A percentile compares a stretch with the other conserved stretches of the same genome.
phyloP scores from a whole-genome alignment of 2,888 invertebrate species.

The Drosophila formosana region DNA sequence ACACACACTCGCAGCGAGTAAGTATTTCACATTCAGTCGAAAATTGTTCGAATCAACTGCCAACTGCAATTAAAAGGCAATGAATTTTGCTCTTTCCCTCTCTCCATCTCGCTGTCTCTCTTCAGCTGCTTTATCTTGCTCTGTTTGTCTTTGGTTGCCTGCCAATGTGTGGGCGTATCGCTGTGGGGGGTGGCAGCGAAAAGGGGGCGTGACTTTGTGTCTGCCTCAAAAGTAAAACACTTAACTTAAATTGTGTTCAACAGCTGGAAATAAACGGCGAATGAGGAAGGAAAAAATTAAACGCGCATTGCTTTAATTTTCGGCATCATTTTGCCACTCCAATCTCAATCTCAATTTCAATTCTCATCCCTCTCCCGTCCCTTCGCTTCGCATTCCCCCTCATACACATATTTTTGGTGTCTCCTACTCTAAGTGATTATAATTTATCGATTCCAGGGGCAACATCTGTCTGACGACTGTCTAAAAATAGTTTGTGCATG shows the following conservation, averaged over 20 bases:
- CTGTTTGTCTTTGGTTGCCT: slow-evolving; percentile 32
- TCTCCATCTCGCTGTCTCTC: not conserved
- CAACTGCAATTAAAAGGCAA: slow-evolving; percentile 81
- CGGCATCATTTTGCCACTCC: slow-evolving; percentile 18
- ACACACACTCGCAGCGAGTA: slow-evolving; percentile 12
- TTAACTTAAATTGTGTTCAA: slow-evolving; percentile 75
- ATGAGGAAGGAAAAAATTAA: slow-evolving; percentile 7
- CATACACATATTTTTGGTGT: slow-evolving; percentile 8
- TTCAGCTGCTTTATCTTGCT: not conserved
- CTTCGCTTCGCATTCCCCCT: not conserved
- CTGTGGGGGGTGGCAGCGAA: slow-evolving; percentile 7
- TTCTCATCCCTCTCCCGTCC: not conserved
- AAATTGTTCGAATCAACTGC: slow-evolving; percentile 71
- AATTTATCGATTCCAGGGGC: slow-evolving; percentile 64
- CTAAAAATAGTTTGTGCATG: slow-evolving; percentile 58
- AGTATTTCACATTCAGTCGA: slow-evolving; percentile 43
- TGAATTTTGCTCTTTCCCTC: slow-evolving; percentile 64
- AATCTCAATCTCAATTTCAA: not conserved
- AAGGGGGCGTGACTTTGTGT: slow-evolving; percentile 51
- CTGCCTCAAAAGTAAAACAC: slow-evolving; percentile 64
- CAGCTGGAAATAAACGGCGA: slow-evolving; percentile 72
- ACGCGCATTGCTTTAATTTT: slow-evolving; percentile 52
- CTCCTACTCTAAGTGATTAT: slow-evolving; percentile 50
- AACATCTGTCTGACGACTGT: slow-evolving; percentile 53
- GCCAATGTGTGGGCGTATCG: slow-evolving; percentile 51